Percentiles rank a stretch among this genome's conserved stretches.
Evolutionary conservation across 2,888 invertebrate genomes (phyloP).

Genomic region (Copidosoma aretas): DNA sequence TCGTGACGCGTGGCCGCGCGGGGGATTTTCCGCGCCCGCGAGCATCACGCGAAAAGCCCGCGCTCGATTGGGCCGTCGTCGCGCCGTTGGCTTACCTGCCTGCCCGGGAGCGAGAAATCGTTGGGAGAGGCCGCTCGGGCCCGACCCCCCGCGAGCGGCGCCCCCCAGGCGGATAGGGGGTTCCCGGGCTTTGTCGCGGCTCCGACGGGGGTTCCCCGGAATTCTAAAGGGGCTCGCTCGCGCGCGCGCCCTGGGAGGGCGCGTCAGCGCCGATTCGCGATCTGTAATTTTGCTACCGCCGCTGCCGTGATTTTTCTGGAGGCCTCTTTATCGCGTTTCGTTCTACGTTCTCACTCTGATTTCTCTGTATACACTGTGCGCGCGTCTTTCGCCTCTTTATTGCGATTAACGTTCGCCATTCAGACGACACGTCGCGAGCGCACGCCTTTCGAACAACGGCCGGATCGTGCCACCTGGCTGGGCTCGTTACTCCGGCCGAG

Average conservation of each 20-base stretch:
- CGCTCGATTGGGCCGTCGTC: background rate
- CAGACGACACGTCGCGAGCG: slow-evolving; percentile 29
- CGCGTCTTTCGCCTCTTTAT: slow-evolving; percentile 3
- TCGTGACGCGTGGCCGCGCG: slow-evolving; percentile 41
- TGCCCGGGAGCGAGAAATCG: background rate
- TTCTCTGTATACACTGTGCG: slow-evolving; percentile 9
- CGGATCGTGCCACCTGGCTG: slow-evolving; percentile 30
- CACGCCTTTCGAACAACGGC: slow-evolving; percentile 25
- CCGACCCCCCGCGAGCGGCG: slow-evolving; percentile 57
- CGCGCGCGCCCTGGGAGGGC: slow-evolving; percentile 41
- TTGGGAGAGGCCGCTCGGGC: background rate
- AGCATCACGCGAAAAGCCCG: slow-evolving; percentile 11
- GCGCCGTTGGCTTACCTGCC: slow-evolving; percentile 14
- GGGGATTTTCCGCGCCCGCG: slow-evolving; percentile 10
- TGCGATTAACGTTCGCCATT: slow-evolving; percentile 9
- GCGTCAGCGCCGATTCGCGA: slow-evolving; percentile 10
- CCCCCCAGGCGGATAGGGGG: slow-evolving; percentile 45
- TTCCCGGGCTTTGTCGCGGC: slow-evolving; percentile 54
- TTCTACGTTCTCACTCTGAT: slow-evolving; percentile 3
- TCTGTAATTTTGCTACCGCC: slow-evolving; percentile 31
- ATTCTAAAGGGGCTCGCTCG: slow-evolving; percentile 58
- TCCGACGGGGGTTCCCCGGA: slow-evolving; percentile 55
- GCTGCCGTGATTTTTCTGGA: slow-evolving; percentile 16
- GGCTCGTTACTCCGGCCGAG: background rate
- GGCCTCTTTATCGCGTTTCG: background rate